Evolutionary conservation across 2,797 vertebrate genomes (phyloP), one percentile per base, ranked within the genome.

Genomic region (Mormyrus hasselquistii): DNA sequence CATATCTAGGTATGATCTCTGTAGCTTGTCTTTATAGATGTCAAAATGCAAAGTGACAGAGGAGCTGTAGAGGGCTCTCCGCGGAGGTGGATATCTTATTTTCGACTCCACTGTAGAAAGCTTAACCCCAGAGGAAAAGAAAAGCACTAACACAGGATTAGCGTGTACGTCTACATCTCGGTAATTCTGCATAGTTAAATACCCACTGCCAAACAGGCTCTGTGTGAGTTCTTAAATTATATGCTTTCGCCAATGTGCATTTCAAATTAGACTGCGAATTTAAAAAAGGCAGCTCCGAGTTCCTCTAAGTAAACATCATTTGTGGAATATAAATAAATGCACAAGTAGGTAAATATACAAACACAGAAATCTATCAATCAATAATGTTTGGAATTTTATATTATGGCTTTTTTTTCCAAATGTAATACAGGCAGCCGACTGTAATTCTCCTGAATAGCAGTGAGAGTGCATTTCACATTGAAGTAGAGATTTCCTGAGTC

Each of bases 201-300:
- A 65, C 87, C 57, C 57, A 47, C 47, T 84, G 19, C 38, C 79
- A 84, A 84, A 50, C 79, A 50, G 47, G 44, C 79, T 84, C 47
- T 50, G 73, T 44, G 34, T 76, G 73, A 76, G 73, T 76, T 76
- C 73, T 76, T 76, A 76, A 76, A 76, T 76, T 76, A 76, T 76
- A 76, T 76, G 73, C 73, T 76, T 76, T 76, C 73, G 6, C 10
- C 29, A 76, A 76, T 76, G 73, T 44, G 73, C 4, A 76, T 76
- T 76, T 38, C 34, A 38, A 76, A 76, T 41, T 76, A 76, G 73
- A 41, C 12, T 44, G 62, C 41, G 73, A 76, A 38, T 76, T 76
- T 38, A 44, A 76, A 41, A 38, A 38, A 41, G 10, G 34, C 34
- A 41, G 14, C 38, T 69, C 62, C 1, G 62, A 29, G 25, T 38